Conservation (phyloP, 1,140 invertebrate genomes). For the Meteorus sp. region DNA sequence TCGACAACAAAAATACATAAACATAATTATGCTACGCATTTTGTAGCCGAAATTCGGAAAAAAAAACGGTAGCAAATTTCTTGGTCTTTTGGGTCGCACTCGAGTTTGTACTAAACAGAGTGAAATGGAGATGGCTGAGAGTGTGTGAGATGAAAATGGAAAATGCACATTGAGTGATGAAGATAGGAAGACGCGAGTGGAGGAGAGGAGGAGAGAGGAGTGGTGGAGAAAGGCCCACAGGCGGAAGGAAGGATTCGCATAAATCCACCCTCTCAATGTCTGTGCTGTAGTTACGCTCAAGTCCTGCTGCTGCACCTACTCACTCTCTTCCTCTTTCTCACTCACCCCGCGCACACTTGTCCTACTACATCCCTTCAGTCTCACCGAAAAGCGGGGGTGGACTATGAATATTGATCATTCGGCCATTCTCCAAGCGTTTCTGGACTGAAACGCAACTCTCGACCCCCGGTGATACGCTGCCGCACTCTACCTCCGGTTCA, state of each 20-base stretch:
- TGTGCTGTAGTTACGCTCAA: slow-evolving; percentile 16
- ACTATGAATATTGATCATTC: slow-evolving; percentile 59
- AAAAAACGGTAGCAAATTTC: too few species aligned
- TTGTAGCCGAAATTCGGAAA: too few species aligned
- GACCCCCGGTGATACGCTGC: neutral
- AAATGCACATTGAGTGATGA: too few species aligned
- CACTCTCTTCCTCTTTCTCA: slow-evolving; percentile 37
- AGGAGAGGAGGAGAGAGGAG: neutral
- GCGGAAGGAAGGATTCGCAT: slow-evolving; percentile 55
- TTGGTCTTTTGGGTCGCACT: too few species aligned
- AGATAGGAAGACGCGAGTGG: too few species aligned
- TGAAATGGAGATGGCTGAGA: too few species aligned
- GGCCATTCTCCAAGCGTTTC: slow-evolving; percentile 38
- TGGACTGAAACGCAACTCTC: slow-evolving; percentile 9
- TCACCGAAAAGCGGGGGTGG: slow-evolving; percentile 42
- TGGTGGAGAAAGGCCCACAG: neutral
- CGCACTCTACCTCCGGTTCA: neutral
- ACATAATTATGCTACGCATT: too few species aligned
- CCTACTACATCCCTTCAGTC: slow-evolving; percentile 17
- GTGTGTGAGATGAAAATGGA: too few species aligned
- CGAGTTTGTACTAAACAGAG: too few species aligned
- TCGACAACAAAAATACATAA: too few species aligned
- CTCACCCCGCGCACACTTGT: too few species aligned
- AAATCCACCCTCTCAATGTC: slow-evolving; percentile 48
- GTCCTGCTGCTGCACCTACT: slow-evolving; percentile 8